phyloP scores from a whole-genome alignment of 30 jellyfish, hydroid and myxozoan species.

The Hydra vulgaris region DNA sequence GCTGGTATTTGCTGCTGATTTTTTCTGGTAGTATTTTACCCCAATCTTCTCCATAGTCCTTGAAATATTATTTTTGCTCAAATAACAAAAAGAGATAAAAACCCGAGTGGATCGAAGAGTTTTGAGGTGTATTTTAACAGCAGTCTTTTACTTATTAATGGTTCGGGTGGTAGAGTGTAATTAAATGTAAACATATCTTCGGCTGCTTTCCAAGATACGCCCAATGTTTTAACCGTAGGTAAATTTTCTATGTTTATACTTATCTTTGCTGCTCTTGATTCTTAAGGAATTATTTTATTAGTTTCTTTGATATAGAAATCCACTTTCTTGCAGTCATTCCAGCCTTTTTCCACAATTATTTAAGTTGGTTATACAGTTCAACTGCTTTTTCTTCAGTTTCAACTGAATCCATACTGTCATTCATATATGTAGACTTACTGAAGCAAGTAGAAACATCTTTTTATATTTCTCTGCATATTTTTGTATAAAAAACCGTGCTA shows the following conservation, averaged over 20 bases:
- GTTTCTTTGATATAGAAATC: slow-evolving; percentile 36
- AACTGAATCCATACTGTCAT: slow-evolving; percentile 53
- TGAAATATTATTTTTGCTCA: not conserved
- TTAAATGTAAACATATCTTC: slow-evolving; percentile 18
- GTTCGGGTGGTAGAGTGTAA: not conserved
- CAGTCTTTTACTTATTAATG: slow-evolving; percentile 23
- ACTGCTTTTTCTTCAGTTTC: slow-evolving; percentile 27
- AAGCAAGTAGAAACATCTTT: slow-evolving; percentile 31
- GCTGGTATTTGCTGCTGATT: too few species aligned
- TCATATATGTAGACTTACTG: slow-evolving; percentile 51
- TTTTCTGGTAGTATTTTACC: slow-evolving; percentile 2
- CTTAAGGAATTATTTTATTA: slow-evolving; percentile 17
- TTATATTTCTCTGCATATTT: slow-evolving; percentile 25
- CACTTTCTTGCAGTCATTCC: slow-evolving; percentile 59
- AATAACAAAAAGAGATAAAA: too few species aligned
- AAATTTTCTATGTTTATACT: too few species aligned
- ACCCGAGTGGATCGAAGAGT: slow-evolving; percentile 9
- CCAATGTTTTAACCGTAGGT: too few species aligned
- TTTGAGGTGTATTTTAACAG: not conserved
- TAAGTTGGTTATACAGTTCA: slow-evolving; percentile 30
- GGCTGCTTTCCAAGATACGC: too few species aligned
- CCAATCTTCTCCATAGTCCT: slow-evolving; percentile 1
- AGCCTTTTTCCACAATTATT: slow-evolving; percentile 41
- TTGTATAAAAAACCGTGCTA: too few species aligned
- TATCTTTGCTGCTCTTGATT: slow-evolving; percentile 33